Conservation (phyloP, 2,113 vertebrate species). For the Urocynchramus pylzowi region DNA sequence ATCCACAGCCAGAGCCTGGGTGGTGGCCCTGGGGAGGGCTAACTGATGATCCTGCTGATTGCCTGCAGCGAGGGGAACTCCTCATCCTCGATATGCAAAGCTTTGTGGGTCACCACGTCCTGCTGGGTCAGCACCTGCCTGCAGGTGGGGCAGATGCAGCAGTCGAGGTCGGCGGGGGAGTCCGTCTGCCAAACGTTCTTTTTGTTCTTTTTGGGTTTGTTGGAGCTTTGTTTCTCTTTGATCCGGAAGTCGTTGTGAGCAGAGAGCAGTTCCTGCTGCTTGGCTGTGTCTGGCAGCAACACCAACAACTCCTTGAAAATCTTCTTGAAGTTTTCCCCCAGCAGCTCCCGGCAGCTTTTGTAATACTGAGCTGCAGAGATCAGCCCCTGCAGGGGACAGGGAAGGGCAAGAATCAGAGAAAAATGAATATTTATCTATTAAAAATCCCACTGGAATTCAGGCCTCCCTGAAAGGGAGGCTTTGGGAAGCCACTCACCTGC, state of each 20-base stretch:
- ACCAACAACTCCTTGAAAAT: constrained; percentile 94
- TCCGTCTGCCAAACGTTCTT: constrained; percentile 83
- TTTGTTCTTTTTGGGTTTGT: constrained; percentile 84
- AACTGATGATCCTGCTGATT: constrained; percentile 90
- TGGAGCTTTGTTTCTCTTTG: constrained; percentile 73
- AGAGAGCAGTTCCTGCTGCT: constrained; percentile 93
- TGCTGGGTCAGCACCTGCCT: constrained; percentile 89
- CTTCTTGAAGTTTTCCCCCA: constrained; percentile 87
- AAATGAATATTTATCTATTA: background rate
- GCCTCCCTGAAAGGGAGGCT: background rate
- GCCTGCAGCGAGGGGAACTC: constrained; percentile 96
- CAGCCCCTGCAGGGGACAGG: constrained; percentile 74
- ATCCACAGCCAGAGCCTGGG: background rate
- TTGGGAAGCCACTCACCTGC: constrained; percentile 77
- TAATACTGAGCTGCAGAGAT: constrained; percentile 92
- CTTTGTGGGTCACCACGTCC: constrained; percentile 87
- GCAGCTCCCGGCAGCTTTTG: constrained; percentile 81
- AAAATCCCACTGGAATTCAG: background rate
- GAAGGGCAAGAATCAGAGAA: background rate
- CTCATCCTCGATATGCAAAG: constrained; percentile 82
- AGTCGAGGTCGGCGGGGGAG: constrained; percentile 80
- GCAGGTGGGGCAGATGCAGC: constrained; percentile 87
- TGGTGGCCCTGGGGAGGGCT: constrained; percentile 57
- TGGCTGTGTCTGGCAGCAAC: constrained; percentile 87
- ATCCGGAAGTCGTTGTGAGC: constrained; percentile 83